A percentile compares a stretch with the other conserved stretches of the same genome.
Conservation (phyloP, 1,140 invertebrate genomes). For the Chironomus tepperi region DNA sequence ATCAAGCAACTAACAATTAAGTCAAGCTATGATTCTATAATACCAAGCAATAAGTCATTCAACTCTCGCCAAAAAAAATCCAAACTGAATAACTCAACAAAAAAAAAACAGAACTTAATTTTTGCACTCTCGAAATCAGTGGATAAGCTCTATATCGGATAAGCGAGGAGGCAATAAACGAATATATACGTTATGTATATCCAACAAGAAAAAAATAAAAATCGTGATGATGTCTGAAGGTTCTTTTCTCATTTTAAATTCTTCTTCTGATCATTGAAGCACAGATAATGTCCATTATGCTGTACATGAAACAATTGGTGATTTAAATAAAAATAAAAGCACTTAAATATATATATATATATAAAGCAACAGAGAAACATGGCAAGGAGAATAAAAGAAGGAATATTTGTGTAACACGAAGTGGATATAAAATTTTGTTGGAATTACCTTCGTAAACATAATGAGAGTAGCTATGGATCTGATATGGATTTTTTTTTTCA, state of each 20-base stretch:
- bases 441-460: background rate
- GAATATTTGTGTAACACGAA: constrained; percentile 3
- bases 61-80: too few species aligned
- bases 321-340: constrained; percentile 8
- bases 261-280: background rate
- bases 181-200: background rate
- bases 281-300: constrained; percentile 20
- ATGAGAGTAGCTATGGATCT: background rate
- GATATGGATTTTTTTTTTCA: too few species aligned
- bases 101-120: too few species aligned
- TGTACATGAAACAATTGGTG: constrained; percentile 21
- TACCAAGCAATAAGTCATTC: too few species aligned
- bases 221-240: constrained; percentile 22
- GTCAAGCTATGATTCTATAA: too few species aligned
- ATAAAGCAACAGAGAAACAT: too few species aligned
- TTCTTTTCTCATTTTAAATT: background rate
- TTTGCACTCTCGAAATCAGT: background rate
- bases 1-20: too few species aligned
- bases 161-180: background rate
- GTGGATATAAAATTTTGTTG: constrained; percentile 15
- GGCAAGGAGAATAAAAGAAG: background rate
- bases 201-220: too few species aligned
- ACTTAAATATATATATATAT: background rate
- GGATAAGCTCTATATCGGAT: background rate
- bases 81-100: too few species aligned